Percentiles rank a stretch among this genome's conserved stretches.
phyloP scores from a whole-genome alignment of 2,888 invertebrate genomes.

The Drosophila pegasa region DNA sequence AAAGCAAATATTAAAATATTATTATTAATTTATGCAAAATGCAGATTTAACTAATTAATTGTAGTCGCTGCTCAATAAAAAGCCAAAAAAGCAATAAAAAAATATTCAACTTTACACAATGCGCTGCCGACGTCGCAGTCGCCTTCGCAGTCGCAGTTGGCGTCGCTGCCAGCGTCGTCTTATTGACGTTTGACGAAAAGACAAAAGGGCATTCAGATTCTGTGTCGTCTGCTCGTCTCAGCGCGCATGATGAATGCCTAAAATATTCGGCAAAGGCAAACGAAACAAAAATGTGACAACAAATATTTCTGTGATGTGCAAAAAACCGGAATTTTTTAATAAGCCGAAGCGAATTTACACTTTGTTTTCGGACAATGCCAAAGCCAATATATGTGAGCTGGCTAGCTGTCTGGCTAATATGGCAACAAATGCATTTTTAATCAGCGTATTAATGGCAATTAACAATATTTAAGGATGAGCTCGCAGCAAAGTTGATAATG shows the following conservation, averaged over 20 bases:
- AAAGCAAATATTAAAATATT: constrained; percentile 62
- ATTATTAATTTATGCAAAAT: constrained; percentile 78
- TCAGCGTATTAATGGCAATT: constrained; percentile 10
- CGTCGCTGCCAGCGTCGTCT: constrained; percentile 37
- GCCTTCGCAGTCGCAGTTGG: not conserved
- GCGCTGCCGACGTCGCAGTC: constrained; percentile 25
- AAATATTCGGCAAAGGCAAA: constrained; percentile 53
- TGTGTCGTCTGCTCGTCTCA: constrained; percentile 15
- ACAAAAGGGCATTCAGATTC: constrained; percentile 60
- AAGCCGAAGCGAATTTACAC: constrained; percentile 33
- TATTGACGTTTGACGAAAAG: constrained; percentile 71
- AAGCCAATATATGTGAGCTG: not conserved
- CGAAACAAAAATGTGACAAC: constrained; percentile 15
- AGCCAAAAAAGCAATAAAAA: constrained; percentile 16
- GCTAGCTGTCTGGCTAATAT: not conserved
- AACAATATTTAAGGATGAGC: constrained; percentile 9
- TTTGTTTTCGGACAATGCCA: constrained; percentile 4
- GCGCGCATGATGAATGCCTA: constrained; percentile 65
- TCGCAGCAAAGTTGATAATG: not conserved
- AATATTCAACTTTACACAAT: constrained; percentile 62
- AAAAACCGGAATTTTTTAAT: constrained; percentile 24
- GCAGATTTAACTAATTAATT: constrained; percentile 76
- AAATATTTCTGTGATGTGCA: constrained; percentile 26
- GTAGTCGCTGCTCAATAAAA: constrained; percentile 75
- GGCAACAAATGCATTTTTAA: constrained; percentile 4